phyloP scores from a whole-genome alignment of 1,140 invertebrate genomes.

The Caenorhabditis remanei region DNA sequence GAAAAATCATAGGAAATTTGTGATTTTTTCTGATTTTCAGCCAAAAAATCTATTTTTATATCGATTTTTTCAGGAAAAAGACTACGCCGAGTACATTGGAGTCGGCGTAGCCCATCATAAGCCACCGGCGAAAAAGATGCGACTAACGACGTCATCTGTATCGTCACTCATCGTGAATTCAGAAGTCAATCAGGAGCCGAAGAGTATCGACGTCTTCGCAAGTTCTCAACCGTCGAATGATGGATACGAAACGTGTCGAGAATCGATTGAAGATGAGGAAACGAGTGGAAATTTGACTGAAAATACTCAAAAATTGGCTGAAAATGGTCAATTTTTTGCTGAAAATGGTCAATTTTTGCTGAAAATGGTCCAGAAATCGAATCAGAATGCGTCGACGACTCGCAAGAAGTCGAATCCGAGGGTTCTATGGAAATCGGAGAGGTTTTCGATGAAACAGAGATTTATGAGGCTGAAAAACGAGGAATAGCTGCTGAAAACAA shows the following conservation, averaged over 20 bases:
- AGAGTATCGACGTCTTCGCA: neutral
- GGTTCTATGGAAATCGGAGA: too few species aligned
- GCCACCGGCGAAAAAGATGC: neutral
- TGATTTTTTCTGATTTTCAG: neutral
- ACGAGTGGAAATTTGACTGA: neutral
- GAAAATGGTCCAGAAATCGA: neutral
- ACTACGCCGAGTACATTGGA: slow-evolving; percentile 9
- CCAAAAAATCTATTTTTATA: neutral
- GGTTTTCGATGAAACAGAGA: too few species aligned
- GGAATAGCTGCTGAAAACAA: neutral
- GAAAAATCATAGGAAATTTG: neutral
- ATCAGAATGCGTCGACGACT: too few species aligned
- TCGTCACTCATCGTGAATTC: neutral
- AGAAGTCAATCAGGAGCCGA: neutral
- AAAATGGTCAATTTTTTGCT: too few species aligned
- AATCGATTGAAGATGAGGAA: neutral
- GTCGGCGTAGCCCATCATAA: neutral
- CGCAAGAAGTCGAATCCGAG: too few species aligned
- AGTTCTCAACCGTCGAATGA: neutral
- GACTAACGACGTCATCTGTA: neutral
- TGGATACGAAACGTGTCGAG: neutral
- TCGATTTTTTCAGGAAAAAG: neutral
- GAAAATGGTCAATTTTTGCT: too few species aligned
- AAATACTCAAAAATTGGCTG: neutral
- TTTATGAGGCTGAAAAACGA: too few species aligned